phyloP scores from a whole-genome alignment of 2,797 vertebrate species.

The Enteromius thamalakanensis region DNA sequence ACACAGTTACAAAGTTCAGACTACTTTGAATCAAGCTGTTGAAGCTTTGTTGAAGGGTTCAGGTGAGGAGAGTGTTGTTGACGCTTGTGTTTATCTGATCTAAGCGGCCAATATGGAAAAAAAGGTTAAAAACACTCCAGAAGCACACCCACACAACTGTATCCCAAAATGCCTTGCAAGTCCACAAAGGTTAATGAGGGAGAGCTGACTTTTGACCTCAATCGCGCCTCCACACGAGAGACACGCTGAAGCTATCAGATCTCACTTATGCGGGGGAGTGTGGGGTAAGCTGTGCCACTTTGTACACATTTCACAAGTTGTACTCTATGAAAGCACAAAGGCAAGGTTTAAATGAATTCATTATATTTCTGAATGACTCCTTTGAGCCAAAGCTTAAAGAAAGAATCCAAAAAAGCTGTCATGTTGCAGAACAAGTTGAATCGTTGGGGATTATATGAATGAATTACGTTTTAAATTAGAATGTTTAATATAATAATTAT shows the following conservation, averaged over 20 bases:
- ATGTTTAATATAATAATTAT: not conserved
- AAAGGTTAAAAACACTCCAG: slow-evolving; percentile 41
- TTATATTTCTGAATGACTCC: no score
- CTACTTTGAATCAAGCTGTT: slow-evolving; percentile 20
- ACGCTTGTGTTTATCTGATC: not conserved
- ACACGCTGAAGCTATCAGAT: slow-evolving; percentile 5
- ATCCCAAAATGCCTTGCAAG: slow-evolving; percentile 37
- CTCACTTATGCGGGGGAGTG: not conserved
- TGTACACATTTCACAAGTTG: not conserved
- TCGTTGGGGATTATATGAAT: not conserved
- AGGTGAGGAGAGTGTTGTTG: not conserved
- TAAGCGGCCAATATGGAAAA: slow-evolving; percentile 30
- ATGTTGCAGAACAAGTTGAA: not conserved
- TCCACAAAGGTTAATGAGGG: slow-evolving; percentile 41
- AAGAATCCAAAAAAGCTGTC: not conserved
- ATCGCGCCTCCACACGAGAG: slow-evolving; percentile 24
- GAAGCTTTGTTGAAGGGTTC: not conserved
- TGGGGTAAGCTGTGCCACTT: slow-evolving; percentile 16
- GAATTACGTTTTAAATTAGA: not conserved
- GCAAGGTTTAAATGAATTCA: not conserved
- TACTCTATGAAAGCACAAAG: not conserved
- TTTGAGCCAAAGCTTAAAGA: not conserved
- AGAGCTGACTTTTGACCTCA: slow-evolving; percentile 40
- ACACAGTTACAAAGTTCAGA: slow-evolving; percentile 23
- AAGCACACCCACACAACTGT: slow-evolving; percentile 37